Percentiles rank a stretch among this genome's conserved stretches.
These are phyloP conservation scores for Apis mellifera DNA, from an alignment of 1,140 invertebrate genomes.

Conservation along the genomic window DNA sequence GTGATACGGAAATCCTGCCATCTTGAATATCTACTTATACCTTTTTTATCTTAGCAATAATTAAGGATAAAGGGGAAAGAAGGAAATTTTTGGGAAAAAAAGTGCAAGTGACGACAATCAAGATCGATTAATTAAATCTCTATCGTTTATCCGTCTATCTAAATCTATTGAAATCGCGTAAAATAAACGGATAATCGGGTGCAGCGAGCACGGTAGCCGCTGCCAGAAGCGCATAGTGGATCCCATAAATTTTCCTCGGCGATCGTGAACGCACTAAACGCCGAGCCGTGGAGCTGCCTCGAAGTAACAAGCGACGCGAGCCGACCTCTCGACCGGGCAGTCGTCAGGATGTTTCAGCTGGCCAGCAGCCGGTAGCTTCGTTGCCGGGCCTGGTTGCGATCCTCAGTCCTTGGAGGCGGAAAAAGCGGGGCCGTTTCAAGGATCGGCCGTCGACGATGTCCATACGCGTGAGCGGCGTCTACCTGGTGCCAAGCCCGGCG, in stretches of 20 bases:
- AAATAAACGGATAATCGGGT: background rate
- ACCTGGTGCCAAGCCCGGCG: conserved; percentile 73
- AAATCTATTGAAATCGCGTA: background rate
- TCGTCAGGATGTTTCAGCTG: conserved; percentile 53
- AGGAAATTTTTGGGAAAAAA: background rate
- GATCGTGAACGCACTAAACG: conserved; percentile 35
- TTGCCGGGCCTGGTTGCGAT: conserved; percentile 64
- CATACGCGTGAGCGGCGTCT: conserved; percentile 79
- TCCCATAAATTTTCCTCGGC: conserved; percentile 38
- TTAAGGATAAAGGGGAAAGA: background rate
- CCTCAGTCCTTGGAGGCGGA: conserved; percentile 61
- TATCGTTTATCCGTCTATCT: background rate
- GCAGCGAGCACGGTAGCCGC: background rate
- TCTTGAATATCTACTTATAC: conserved; percentile 27
- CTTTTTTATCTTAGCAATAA: conserved; percentile 15
- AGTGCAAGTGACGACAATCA: background rate
- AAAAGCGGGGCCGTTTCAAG: conserved; percentile 57
- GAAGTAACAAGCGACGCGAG: conserved; percentile 62
- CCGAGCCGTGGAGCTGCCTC: conserved; percentile 64
- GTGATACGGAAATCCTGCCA: conserved; percentile 50
- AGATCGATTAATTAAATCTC: too few relatives aligned
- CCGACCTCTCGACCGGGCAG: conserved; percentile 54
- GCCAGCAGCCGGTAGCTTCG: conserved; percentile 61
- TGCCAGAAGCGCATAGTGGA: conserved; percentile 17
- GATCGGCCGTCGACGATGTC: conserved; percentile 71